Conservation (phyloP, 1,140 invertebrate species). For the Leguminivora glycinivorella region DNA sequence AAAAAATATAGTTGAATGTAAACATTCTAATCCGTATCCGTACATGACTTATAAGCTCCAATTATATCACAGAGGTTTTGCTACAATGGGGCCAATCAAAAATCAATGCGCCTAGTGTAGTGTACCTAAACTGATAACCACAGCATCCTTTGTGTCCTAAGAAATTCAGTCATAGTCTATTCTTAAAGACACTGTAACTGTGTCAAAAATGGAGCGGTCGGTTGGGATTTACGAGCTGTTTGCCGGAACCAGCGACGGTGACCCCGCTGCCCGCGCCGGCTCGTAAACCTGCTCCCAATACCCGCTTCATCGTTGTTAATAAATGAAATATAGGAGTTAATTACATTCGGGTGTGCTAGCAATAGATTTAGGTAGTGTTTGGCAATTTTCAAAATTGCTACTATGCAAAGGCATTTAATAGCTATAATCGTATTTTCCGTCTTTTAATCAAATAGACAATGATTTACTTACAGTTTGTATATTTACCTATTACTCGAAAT, state of each 20-base stretch:
- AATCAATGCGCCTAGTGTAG: conserved; percentile 18
- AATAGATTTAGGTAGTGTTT: not conserved
- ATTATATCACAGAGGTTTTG: too few relatives aligned
- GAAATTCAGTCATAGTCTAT: conserved; percentile 38
- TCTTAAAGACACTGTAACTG: conserved; percentile 44
- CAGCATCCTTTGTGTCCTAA: conserved; percentile 18
- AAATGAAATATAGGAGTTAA: conserved; percentile 13
- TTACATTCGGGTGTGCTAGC: not conserved
- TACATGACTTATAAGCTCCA: not conserved
- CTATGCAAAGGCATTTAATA: too few relatives aligned
- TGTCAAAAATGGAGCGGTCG: conserved; percentile 60
- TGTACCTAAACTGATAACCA: not conserved
- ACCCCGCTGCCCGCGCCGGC: conserved; percentile 60
- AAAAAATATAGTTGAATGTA: too few relatives aligned
- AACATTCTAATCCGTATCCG: too few relatives aligned
- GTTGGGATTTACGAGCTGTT: conserved; percentile 66
- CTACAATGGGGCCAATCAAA: too few relatives aligned
- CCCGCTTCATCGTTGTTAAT: conserved; percentile 21
- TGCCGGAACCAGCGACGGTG: conserved; percentile 59
- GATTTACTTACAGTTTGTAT: too few relatives aligned
- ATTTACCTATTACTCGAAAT: too few relatives aligned
- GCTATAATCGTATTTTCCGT: too few relatives aligned
- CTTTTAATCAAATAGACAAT: too few relatives aligned
- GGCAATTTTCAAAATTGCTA: not conserved
- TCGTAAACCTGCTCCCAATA: conserved; percentile 69